A percentile compares a stretch with the other conserved stretches of the same genome.
These are phyloP conservation scores for Ornithoptera priamus DNA, from an alignment of 2,888 invertebrate species.

Conservation along the genomic window DNA sequence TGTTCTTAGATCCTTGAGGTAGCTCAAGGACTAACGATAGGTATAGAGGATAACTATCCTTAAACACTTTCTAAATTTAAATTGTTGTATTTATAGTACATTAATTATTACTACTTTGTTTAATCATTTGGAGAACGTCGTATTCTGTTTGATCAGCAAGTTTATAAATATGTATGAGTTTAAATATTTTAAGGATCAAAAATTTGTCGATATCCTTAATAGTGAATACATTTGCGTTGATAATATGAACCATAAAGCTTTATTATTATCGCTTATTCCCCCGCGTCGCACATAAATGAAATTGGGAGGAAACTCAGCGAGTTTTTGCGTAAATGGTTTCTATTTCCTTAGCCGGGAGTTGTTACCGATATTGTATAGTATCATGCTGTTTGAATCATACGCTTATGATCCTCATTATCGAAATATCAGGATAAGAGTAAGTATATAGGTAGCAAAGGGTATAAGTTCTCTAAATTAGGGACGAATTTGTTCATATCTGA, in stretches of 20 bases:
- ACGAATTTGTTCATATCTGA: too few species aligned
- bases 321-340: not conserved
- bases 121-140: too few species aligned
- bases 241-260: slow-evolving; percentile 24
- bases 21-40: too few species aligned
- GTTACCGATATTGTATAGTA: not conserved
- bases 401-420: not conserved
- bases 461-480: too few species aligned
- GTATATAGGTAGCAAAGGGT: too few species aligned
- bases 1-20: too few species aligned
- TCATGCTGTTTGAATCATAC: not conserved
- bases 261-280: slow-evolving; percentile 25
- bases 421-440: not conserved
- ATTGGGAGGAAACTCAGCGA: slow-evolving; percentile 18
- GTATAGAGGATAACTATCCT: too few species aligned
- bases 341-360: not conserved
- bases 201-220: slow-evolving; percentile 9
- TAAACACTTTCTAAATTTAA: too few species aligned
- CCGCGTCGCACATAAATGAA: slow-evolving; percentile 24
- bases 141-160: too few species aligned
- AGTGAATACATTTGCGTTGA: slow-evolving; percentile 23
- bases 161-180: too few species aligned
- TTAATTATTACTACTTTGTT: too few species aligned
- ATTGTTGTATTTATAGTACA: too few species aligned
- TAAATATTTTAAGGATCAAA: not conserved